phyloP scores from a whole-genome alignment of 2,888 invertebrate genomes.

The Netelia melanura region DNA sequence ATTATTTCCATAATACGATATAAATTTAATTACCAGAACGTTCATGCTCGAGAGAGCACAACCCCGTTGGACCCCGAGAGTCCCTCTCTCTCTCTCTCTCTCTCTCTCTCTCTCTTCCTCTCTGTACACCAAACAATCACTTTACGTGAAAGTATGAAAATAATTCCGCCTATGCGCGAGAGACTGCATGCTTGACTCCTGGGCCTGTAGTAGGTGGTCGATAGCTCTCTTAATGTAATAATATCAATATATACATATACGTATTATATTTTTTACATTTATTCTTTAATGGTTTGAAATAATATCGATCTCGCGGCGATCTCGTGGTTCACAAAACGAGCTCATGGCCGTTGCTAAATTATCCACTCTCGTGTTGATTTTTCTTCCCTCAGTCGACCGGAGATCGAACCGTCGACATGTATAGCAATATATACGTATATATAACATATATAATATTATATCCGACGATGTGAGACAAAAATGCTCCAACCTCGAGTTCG shows the following conservation, averaged over 20 bases:
- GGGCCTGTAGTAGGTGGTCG: constrained; percentile 52
- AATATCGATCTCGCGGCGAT: constrained; percentile 61
- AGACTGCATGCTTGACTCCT: constrained; percentile 41
- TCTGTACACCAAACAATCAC: constrained; percentile 81
- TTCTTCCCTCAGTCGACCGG: background rate
- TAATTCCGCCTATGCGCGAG: constrained; percentile 76
- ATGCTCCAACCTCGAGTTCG: background rate
- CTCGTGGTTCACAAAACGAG: constrained; percentile 55
- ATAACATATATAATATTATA: background rate
- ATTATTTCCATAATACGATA: constrained; percentile 75
- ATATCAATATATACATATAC: constrained; percentile 31
- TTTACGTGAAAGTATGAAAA: constrained; percentile 84
- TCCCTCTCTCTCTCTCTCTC: constrained; percentile 9
- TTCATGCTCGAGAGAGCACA: constrained; percentile 83
- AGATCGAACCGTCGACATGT: constrained; percentile 46
- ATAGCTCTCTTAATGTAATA: constrained; percentile 32
- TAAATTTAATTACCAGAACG: constrained; percentile 83
- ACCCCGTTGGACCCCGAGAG: constrained; percentile 77
- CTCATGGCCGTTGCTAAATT: constrained; percentile 66
- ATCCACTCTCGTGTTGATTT: constrained; percentile 44
- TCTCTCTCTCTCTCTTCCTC: constrained; percentile 24
- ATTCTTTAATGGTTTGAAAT: constrained; percentile 27
- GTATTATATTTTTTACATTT: constrained; percentile 29
- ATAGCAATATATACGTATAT: background rate
- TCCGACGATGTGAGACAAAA: constrained; percentile 10